Base-by-base conservation (phyloP, 1,140 invertebrate genomes). In the Cotesia chilonis region DNA sequence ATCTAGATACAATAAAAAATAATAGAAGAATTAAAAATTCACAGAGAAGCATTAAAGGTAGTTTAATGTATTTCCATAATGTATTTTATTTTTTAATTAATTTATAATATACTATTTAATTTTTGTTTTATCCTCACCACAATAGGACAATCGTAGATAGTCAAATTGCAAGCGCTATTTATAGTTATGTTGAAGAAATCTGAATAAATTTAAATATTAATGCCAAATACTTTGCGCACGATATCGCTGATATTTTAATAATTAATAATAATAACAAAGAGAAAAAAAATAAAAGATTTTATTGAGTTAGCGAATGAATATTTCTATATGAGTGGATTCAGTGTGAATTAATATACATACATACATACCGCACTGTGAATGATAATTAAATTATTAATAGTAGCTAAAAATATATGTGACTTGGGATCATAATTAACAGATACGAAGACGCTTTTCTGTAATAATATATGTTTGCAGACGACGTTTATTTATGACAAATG, bases 191-290 rank as follows among this genome's bases (percentile, higher is more conserved):
- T 51, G 12, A 51, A 51, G 12, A 51, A 51, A 51, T 51, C 3
- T 4, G 5, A 55, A 55, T 14, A 55, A 17, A 55, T 55, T 17
- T 55, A 14, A 6, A 55, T 55, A 14, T 55, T 55, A 55, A 55
- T 55, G 54, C 54, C 54, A 55, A 55, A 55, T 55, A 55, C 17
- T 14, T 55, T 55, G 17, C 54, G 17, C 54, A 55, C n/a, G 12
- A 14, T 55, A 14, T 14, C 17, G 12, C 17, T 55, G 5, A 12
- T 55, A 55, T 55, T 14, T 55, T 55, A 55, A 12, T 55, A 5
- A 55, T 55, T 14, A 14, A 12, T 10, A 47, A 9, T 47, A 47
- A 9, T 47, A 47, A 9, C 9, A 6, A 47, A 47, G 41, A 47
- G 41, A 47, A 47, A 28, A 28, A 28, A 28, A 28, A 3, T 28